Evolutionary conservation across 2,797 vertebrate genomes (phyloP).

Genomic region (Myotis findleyi): DNA sequence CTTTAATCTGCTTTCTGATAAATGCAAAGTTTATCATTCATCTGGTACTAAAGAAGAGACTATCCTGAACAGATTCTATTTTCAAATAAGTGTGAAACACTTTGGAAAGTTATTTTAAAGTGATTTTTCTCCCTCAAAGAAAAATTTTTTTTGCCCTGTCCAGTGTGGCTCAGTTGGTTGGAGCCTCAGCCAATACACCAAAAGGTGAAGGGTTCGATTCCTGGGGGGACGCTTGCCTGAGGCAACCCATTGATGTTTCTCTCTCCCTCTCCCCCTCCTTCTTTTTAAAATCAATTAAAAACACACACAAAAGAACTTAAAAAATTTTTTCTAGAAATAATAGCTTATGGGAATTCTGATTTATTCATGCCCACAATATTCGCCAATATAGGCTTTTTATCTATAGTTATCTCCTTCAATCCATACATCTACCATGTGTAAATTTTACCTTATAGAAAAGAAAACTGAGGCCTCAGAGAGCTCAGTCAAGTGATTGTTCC

Average conservation of each 20-base stretch:
- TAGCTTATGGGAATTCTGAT: neutral
- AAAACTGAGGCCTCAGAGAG: neutral
- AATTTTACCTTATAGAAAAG: neutral
- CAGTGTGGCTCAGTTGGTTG: neutral
- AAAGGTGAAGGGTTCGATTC: neutral
- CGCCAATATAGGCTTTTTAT: neutral
- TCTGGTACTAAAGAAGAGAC: neutral
- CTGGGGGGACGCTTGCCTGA: neutral
- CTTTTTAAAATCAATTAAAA: neutral
- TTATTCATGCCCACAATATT: constrained; percentile 14
- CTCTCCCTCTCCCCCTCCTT: neutral
- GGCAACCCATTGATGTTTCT: neutral
- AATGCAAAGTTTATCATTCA: constrained; percentile 4
- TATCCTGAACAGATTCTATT: constrained; percentile 12
- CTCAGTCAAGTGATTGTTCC: neutral
- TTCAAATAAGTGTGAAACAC: constrained; percentile 22
- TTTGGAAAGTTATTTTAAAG: constrained; percentile 8
- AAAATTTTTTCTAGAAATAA: neutral
- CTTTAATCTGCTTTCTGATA: constrained; percentile 40
- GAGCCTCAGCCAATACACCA: neutral
- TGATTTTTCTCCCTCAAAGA: neutral
- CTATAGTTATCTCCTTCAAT: neutral
- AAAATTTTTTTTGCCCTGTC: neutral
- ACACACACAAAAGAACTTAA: neutral
- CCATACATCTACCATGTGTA: neutral